Evolutionary conservation across 2,797 vertebrate species (phyloP).

Genomic region (Dromococcyx pavoninus): DNA sequence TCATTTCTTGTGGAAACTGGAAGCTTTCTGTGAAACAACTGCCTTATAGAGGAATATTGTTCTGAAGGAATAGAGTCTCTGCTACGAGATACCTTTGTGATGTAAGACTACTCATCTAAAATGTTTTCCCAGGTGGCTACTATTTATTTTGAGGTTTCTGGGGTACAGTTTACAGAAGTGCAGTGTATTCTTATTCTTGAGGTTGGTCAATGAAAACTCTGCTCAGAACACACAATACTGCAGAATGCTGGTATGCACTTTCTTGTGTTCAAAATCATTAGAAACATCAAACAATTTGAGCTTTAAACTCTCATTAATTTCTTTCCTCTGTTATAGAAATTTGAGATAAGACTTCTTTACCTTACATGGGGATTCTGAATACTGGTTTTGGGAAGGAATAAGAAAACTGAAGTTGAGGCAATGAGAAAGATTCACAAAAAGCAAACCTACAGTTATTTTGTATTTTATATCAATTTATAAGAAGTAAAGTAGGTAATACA

Average conservation of each 20-base stretch:
- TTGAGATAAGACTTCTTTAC: not conserved
- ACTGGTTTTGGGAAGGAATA: not conserved
- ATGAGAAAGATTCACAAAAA: not conserved
- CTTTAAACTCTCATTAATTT: not conserved
- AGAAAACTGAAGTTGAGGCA: not conserved
- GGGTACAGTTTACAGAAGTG: not conserved
- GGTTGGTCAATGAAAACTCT: not conserved
- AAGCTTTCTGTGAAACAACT: not conserved
- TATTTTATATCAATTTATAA: not conserved
- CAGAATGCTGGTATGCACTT: not conserved
- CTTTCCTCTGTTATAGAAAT: not conserved
- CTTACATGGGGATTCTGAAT: not conserved
- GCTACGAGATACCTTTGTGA: not conserved
- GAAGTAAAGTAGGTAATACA: not conserved
- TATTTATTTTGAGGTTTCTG: not conserved
- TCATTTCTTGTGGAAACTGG: not conserved
- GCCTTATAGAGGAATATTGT: not conserved
- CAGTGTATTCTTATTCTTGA: not conserved
- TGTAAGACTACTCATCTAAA: not conserved
- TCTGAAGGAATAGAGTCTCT: not conserved
- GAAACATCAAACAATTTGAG: not conserved
- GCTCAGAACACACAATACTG: not conserved
- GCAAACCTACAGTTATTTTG: fast-evolving
- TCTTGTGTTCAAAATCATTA: not conserved
- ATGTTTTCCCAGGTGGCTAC: fast-evolving